phyloP scores from a whole-genome alignment of 2,797 vertebrate genomes.

The Lepilemur septentrionalis region DNA sequence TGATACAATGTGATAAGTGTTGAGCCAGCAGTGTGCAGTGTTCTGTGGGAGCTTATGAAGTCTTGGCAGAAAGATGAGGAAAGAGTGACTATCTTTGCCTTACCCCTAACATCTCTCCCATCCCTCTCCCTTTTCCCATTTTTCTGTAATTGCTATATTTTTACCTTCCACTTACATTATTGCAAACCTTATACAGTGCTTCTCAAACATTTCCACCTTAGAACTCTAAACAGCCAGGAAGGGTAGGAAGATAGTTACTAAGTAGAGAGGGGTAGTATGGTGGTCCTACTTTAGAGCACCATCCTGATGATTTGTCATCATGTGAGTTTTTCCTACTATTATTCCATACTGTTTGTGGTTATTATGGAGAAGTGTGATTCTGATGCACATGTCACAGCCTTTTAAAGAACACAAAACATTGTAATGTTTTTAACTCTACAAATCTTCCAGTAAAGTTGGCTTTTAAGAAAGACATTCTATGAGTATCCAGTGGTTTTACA shows the following conservation, averaged over 20 bases:
- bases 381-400: neutral
- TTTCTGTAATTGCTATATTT: neutral
- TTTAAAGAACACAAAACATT: neutral
- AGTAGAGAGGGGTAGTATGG: neutral
- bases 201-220: neutral
- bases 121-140: neutral
- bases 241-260: neutral
- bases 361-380: neutral
- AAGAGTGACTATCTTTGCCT: neutral
- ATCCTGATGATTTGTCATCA: neutral
- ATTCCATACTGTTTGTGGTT: neutral
- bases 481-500: neutral
- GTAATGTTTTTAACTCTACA: neutral
- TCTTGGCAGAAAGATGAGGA: neutral
- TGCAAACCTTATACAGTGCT: neutral
- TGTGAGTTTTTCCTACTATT: neutral
- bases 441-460: neutral
- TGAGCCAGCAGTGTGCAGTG: neutral
- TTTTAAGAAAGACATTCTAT: neutral
- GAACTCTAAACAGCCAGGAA: neutral
- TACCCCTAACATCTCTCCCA: neutral
- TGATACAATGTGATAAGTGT: neutral
- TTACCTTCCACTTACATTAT: neutral
- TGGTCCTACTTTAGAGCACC: neutral
- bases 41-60: neutral